These are phyloP conservation scores for Chrysoperla carnea DNA, from an alignment of 1,140 invertebrate species.

Conservation along the genomic window DNA sequence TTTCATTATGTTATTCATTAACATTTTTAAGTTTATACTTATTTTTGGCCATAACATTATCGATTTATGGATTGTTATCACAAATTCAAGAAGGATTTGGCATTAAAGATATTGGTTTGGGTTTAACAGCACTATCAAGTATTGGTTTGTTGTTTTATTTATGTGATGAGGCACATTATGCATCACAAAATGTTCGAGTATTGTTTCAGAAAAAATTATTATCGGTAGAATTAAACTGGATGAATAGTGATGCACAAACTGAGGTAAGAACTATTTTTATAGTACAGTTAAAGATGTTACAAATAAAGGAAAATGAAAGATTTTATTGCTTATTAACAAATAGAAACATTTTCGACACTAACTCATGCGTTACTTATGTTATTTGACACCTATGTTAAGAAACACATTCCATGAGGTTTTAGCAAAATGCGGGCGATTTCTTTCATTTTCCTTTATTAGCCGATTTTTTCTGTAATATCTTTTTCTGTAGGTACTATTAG, in stretches of 20 bases:
- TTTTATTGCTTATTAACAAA: no score
- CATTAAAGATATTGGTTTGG: slow-evolving; percentile 42
- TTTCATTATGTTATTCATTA: slow-evolving; percentile 38
- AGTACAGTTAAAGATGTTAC: no score
- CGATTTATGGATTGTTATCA: slow-evolving; percentile 45
- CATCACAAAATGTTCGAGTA: slow-evolving; percentile 32
- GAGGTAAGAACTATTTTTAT: slow-evolving; percentile 17
- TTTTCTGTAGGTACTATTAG: no score
- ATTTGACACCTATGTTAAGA: no score
- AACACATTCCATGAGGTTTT: no score
- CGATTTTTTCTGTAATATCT: no score
- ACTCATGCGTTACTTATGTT: no score
- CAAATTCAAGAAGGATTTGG: slow-evolving; percentile 46
- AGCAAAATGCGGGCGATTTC: no score
- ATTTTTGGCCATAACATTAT: slow-evolving; percentile 45
- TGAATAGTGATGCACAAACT: slow-evolving; percentile 21
- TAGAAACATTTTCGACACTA: no score
- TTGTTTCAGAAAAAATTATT: slow-evolving; percentile 45
- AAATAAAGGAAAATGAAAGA: no score
- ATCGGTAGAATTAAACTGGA: slow-evolving; percentile 45
- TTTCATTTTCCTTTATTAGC: no score
- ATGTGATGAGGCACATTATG: slow-evolving; percentile 46
- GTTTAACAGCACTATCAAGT: slow-evolving; percentile 38
- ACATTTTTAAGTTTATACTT: slow-evolving; percentile 43
- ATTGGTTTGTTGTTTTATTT: slow-evolving; percentile 41